Base-by-base conservation (phyloP, 2,888 invertebrate species). In the Ectemnius continuus region DNA sequence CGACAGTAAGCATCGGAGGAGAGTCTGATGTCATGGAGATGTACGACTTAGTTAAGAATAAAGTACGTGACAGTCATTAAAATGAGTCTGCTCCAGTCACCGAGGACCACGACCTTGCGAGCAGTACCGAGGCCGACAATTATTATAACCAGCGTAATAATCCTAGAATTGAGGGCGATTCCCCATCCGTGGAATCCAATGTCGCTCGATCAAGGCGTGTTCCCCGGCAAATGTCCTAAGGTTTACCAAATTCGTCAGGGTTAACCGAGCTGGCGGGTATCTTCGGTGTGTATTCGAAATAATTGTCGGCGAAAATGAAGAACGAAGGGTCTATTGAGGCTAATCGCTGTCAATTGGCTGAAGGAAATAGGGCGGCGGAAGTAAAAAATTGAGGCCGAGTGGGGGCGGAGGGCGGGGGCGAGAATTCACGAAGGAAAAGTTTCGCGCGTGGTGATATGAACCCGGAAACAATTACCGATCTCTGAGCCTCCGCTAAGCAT, bases 381-480 rank as follows among this genome's bases (percentile, higher is more conserved):
- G 76, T 73, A 67, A 77, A 80, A 78, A 82, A 80, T 84, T 83
- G 73, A 69, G 76, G 76, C 71, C 76, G 75, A 80, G 83, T 78
- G 69, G 66, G 75, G 71, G 65, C 36, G 56, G 36, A 52, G 36
- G 36, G 65, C 36, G 56, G 36, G 52, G 36, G 36, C 36, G 36
- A 28, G 52, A 52, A 52, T 57, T 66, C 61, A 48, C 47, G 62
- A 67, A 71, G 59, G 64, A 61, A 18, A 68, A 36, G 58, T 66
- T 63, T 67, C 60, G 18, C 61, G 63, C 56, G 46, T 14, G 46
- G 62, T 75, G 76, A 70, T 68, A 70, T 71, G 76, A 69, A 45
- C 57, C 36, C 72, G 72, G 79, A 76, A 79, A 67, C 57, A 72
- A 76, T 76, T 76, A 66, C 67, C 61, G 63, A 73, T 67, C 28